Conservation (phyloP, 2,797 vertebrate genomes). For the Muscicapa striata region DNA sequence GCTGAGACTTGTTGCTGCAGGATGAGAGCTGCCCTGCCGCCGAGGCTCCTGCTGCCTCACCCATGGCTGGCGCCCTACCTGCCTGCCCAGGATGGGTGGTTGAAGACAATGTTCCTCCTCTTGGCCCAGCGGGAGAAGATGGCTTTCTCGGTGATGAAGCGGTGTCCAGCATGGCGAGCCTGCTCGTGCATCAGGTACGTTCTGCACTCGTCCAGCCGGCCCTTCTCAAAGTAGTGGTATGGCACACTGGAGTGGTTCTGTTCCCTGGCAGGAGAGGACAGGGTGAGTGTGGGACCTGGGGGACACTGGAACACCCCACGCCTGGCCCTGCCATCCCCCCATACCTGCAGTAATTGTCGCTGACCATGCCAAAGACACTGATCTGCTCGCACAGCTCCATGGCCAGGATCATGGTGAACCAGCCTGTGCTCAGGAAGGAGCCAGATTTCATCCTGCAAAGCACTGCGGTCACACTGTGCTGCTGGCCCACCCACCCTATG, state of each 20-base stretch:
- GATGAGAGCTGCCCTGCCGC: accelerated
- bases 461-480: accelerated
- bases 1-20: accelerated
- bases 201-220: slow-evolving; percentile 84
- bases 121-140: slow-evolving; percentile 92
- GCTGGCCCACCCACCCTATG: accelerated
- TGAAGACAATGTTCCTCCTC: slow-evolving; percentile 83
- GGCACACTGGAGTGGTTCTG: slow-evolving; percentile 83
- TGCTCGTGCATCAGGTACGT: slow-evolving; percentile 89
- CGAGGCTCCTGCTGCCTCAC: accelerated
- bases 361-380: slow-evolving; percentile 92
- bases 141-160: slow-evolving; percentile 95
- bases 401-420: slow-evolving; percentile 94
- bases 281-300: background rate
- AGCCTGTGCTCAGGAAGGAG: slow-evolving; percentile 95
- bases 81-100: slow-evolving; percentile 83
- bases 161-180: slow-evolving; percentile 84
- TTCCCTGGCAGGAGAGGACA: slow-evolving; percentile 40
- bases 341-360: slow-evolving; percentile 90
- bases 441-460: slow-evolving; percentile 88
- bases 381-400: slow-evolving; percentile 91
- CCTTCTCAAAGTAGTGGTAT: slow-evolving; percentile 93
- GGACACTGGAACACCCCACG: accelerated
- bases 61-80: background rate
- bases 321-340: accelerated